A percentile compares a stretch with the other conserved stretches of the same genome.
These are phyloP conservation scores for Meloe dianella DNA, from an alignment of 2,888 invertebrate species.

Conservation along the genomic window DNA sequence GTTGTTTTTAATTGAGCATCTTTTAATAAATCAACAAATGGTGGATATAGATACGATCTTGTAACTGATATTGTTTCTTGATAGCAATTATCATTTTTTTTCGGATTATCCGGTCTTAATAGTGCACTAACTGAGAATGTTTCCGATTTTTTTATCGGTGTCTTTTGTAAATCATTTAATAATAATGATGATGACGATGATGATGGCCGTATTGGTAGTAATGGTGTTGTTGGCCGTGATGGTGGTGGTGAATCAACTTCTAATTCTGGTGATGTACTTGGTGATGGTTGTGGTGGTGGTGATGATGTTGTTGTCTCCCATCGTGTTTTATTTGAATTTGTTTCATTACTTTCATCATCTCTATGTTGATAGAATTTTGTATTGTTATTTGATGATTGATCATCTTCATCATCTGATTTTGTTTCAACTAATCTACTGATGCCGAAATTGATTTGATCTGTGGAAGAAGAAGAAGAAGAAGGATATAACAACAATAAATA, in stretches of 20 bases:
- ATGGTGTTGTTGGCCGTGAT: slow-evolving; percentile 62
- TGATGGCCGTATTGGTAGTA: slow-evolving; percentile 56
- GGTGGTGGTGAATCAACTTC: slow-evolving; percentile 79
- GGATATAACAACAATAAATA: slow-evolving; percentile 39
- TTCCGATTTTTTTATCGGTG: slow-evolving; percentile 73
- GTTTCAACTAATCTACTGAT: slow-evolving; percentile 76
- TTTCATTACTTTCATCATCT: slow-evolving; percentile 65
- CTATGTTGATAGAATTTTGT: slow-evolving; percentile 54
- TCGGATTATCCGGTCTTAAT: slow-evolving; percentile 76
- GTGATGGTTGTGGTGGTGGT: slow-evolving; percentile 53
- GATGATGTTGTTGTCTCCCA: slow-evolving; percentile 52
- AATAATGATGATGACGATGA: slow-evolving; percentile 61
- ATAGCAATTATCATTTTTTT: slow-evolving; percentile 57
- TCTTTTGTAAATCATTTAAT: slow-evolving; percentile 56
- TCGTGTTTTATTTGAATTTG: slow-evolving; percentile 48
- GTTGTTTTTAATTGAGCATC: slow-evolving; percentile 61
- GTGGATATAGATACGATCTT: slow-evolving; percentile 70
- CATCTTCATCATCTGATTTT: slow-evolving; percentile 67
- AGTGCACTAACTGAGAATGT: slow-evolving; percentile 85
- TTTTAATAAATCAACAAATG: slow-evolving; percentile 68
- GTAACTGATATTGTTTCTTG: slow-evolving; percentile 62
- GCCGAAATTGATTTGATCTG: slow-evolving; percentile 86
- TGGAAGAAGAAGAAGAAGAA: too few species aligned
- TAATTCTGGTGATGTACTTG: slow-evolving; percentile 71
- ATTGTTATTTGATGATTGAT: slow-evolving; percentile 62